These are phyloP conservation scores for Drosophila kokeensis DNA, from an alignment of 2,888 invertebrate genomes.

Conservation along the genomic window DNA sequence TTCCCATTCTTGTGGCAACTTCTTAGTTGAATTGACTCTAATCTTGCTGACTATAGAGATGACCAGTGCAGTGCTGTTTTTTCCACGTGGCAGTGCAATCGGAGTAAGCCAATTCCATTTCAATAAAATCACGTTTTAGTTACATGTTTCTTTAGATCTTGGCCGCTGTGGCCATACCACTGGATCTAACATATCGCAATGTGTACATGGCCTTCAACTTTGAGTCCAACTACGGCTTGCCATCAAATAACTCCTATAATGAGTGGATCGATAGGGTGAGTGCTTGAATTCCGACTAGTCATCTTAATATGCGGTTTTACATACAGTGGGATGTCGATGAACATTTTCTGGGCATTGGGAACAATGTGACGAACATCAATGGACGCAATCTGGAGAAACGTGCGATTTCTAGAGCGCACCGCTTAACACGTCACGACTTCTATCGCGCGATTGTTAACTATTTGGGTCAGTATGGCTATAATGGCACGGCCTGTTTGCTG, in stretches of 20 bases:
- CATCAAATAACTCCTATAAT: slow-evolving; percentile 87
- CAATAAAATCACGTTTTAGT: not conserved
- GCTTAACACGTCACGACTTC: slow-evolving; percentile 76
- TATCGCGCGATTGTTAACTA: slow-evolving; percentile 78
- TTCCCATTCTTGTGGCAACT: not conserved
- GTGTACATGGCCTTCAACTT: slow-evolving; percentile 91
- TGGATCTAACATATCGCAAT: slow-evolving; percentile 89
- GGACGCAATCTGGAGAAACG: slow-evolving; percentile 63
- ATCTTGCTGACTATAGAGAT: slow-evolving; percentile 20
- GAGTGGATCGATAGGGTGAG: slow-evolving; percentile 87
- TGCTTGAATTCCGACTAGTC: slow-evolving; percentile 24
- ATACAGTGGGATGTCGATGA: slow-evolving; percentile 81
- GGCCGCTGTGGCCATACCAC: slow-evolving; percentile 89
- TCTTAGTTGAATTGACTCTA: slow-evolving; percentile 18
- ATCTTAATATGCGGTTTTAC: not conserved
- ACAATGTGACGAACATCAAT: slow-evolving; percentile 78
- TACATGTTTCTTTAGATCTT: slow-evolving; percentile 86
- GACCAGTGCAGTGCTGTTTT: slow-evolving; percentile 60
- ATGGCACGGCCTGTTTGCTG: slow-evolving; percentile 87
- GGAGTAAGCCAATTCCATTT: slow-evolving; percentile 66
- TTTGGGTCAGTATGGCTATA: slow-evolving; percentile 79
- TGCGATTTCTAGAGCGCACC: slow-evolving; percentile 43
- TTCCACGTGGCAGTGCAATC: slow-evolving; percentile 73
- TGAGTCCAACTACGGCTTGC: slow-evolving; percentile 88
- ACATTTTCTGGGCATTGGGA: slow-evolving; percentile 75